phyloP scores from a whole-genome alignment of 2,797 vertebrate species.

The Protosalanx chinensis region DNA sequence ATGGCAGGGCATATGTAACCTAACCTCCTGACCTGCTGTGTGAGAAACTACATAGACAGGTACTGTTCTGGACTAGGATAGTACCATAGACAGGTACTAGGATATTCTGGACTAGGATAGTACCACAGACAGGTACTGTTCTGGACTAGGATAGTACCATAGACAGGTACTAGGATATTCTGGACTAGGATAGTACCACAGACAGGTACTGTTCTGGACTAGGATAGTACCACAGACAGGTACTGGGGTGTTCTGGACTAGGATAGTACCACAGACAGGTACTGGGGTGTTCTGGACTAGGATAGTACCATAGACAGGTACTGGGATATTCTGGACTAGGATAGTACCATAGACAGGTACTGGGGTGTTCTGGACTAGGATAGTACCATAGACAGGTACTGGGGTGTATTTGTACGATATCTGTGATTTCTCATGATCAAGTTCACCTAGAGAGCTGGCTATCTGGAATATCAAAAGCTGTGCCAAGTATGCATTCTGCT shows the following conservation, averaged over 20 bases:
- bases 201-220: neutral
- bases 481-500: slow-evolving; percentile 33
- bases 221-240: too few species aligned
- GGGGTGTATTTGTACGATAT: neutral
- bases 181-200: neutral
- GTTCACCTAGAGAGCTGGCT: neutral
- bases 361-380: neutral
- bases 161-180: too few species aligned
- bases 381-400: neutral
- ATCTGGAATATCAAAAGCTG: slow-evolving; percentile 51
- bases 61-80: too few species aligned
- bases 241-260: too few species aligned
- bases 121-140: too few species aligned
- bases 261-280: neutral
- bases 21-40: too few species aligned
- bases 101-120: neutral
- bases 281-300: neutral
- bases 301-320: neutral
- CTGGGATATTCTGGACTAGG: neutral
- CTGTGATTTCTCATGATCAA: slow-evolving; percentile 2
- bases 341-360: neutral
- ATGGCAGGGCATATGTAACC: too few species aligned
- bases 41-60: too few species aligned
- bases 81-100: too few species aligned
- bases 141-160: too few species aligned